Evolutionary conservation across 2,113 vertebrate genomes (phyloP).

Genomic region (Atherinomorus stipes): DNA sequence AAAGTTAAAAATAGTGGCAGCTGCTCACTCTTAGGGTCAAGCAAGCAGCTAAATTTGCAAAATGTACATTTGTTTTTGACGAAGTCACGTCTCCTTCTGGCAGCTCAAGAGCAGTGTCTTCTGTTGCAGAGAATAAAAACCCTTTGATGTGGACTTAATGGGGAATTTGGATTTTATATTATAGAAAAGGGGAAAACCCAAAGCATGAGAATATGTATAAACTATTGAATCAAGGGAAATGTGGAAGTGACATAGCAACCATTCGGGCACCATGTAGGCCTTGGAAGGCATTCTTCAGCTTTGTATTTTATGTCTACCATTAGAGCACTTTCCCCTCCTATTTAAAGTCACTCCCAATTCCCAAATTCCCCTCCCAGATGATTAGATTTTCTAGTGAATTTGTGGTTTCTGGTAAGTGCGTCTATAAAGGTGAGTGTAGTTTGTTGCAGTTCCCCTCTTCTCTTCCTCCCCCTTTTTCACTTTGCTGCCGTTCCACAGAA

Average conservation of each 20-base stretch:
- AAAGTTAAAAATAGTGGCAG: too few relatives aligned
- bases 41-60: neutral
- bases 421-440: slow-evolving; percentile 28
- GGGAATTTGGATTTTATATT: neutral
- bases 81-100: too few relatives aligned
- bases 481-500: slow-evolving; percentile 65
- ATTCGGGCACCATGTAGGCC: neutral
- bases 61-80: neutral
- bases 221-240: neutral
- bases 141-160: neutral
- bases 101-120: neutral
- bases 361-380: slow-evolving; percentile 20
- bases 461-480: slow-evolving; percentile 30
- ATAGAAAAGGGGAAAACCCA: neutral
- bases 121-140: neutral
- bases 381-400: slow-evolving; percentile 25
- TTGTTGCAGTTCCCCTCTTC: slow-evolving; percentile 15
- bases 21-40: neutral
- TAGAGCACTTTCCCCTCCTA: neutral
- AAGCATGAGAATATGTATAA: neutral
- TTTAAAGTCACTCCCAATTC: slow-evolving; percentile 7
- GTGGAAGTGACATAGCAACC: neutral
- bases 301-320: slow-evolving; percentile 9
- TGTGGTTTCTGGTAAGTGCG: slow-evolving; percentile 20
- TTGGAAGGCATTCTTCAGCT: neutral